Base-by-base conservation (phyloP, 1,140 invertebrate species). In the Drosophila littoralis region DNA sequence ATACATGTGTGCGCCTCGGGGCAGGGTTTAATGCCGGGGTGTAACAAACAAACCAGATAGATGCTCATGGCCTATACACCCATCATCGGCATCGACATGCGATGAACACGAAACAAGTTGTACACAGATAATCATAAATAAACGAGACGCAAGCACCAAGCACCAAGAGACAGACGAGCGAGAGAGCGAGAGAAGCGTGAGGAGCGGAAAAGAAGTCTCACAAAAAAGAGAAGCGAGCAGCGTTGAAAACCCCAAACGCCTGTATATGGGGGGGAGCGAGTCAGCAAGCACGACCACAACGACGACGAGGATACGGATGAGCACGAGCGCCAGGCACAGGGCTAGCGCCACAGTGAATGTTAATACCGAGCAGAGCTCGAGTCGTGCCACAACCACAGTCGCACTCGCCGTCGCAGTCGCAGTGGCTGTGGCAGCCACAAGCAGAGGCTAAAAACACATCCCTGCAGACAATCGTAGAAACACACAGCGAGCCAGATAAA, bases 71-170 rank as follows among this genome's bases (percentile, higher is more conserved):
- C 66, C 75, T 42, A 63, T 64, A 68, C 76, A 76, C 83, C 84
- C 84, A 88, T 84, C 84, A 89, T 82, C 68, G 74, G 66, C 63
- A 73, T 77, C 84, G 80, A 89, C 84, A 88, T 88, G 85, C 84
- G 84, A 89, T 84, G 80, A 88, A 88, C 84, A 89, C 72, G 81
- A 88, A 88, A 88, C 84, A 88, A 88, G 84, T 88, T 88, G 84
- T 88, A 88, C 84, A 88, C 77, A 88, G 84, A 88, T 88, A 88
- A 88, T 88, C 84, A 89, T 89, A 88, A 88, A 88, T 88, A 88
- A 88, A 88, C 84, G 84, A 88, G 84, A 77, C 83, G 68, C 67
- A 63, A 67, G 78, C 63, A 57, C 7, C 46, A 33, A 45, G 32
- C 22, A 22, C 22, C 22, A 22, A 17, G 17, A 1, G 2, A 2